Base-by-base conservation (phyloP, 2,888 invertebrate genomes). In the Trichopria drosophilae region DNA sequence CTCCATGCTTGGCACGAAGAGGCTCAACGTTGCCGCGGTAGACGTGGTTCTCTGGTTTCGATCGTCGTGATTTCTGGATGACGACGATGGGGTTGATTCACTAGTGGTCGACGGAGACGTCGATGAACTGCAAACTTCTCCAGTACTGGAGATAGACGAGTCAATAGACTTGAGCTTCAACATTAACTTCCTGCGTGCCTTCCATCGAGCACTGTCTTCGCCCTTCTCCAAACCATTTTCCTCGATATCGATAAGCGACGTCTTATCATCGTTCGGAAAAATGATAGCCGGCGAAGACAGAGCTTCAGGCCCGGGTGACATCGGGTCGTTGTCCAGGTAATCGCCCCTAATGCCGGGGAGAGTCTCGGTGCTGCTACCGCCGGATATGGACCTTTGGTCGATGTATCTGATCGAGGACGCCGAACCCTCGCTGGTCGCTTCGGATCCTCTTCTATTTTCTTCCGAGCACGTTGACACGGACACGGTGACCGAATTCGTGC, bases 121-220 rank as follows among this genome's bases (percentile, higher is more conserved):
- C 41, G 63, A 67, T 15, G 58, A 64, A 22, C 65, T 63, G 36
- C 53, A 63, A 10, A 57, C 56, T 48, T 68, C 66, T 36, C 65
- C 65, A 57, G 62, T 63, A 42, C 66, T 62, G n/a, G 65, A 65
- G 43, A 58, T 66, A 4, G 73, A 60, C 3, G 67, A 68, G 73
- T 81, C 60, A 75, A 70, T 57, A 71, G 81, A 60, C 73, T 77
- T 77, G 24, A 81, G 71, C 61, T 80, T 79, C 36, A 81, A 72
- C 12, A 81, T 78, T 3, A 80, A 77, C 35, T 80, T 80, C 26
- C 79, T 78, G 75, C 81, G 76, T n/a, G n/a, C n/a, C n/a, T n/a
- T n/a, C 64, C 81, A 69, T n/a, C n/a, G n/a, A n/a, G n/a, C n/a
- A n/a, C n/a, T n/a, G n/a, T n/a, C n/a, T n/a, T n/a, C n/a, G n/a